Evolutionary conservation across 2,113 vertebrate species (phyloP), one percentile per base, ranked within the genome.

Genomic region (Pandion haliaetus): DNA sequence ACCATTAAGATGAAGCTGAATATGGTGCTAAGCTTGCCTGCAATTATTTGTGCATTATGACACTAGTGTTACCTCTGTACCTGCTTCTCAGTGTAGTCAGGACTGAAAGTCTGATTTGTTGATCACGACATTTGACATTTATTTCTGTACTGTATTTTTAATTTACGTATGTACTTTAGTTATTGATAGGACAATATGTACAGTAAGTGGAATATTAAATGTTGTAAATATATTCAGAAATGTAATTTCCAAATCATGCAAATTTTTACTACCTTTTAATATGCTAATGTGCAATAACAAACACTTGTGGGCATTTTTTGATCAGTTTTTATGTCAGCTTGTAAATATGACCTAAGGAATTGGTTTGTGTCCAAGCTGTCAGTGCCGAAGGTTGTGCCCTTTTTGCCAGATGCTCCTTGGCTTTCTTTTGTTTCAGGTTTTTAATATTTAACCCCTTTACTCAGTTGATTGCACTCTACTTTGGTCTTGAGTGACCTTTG

Each of bases 361-460:
- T 94, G 93, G 58, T 91, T 91, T 86, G 59, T 34, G 61, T 69
- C 91, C 92, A 95, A 5, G 38, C 86, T 73, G 23, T 44, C 66
- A 29, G 38, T 77, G 82, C 88, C 0, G 0, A 16, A 45, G 59
- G 54, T 85, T 87, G 45, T 82, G 71, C 78, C 61, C 52, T 45
- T 87, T 80, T 78, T 67, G 92, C 86, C 78, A 93, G 82, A 87
- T 67, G 54, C 45, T 95, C 45, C 74, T 77, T 89, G 74, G 70
- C 87, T 94, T 62, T 58, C 85, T 92, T 86, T 88, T 45, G 11
- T 78, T 79, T n/a, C 57, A 49, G 78, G 82, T 58, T 95, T 90
- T 94, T 95, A 96, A 88, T 97, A 55, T 94, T 94, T 96, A 95
- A 95, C 74, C 74, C 58, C 63, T 91, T 91, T 95, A 79, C 50